Evolutionary conservation across 2,797 vertebrate species (phyloP).

Genomic region (Micrastur ruficollis): DNA sequence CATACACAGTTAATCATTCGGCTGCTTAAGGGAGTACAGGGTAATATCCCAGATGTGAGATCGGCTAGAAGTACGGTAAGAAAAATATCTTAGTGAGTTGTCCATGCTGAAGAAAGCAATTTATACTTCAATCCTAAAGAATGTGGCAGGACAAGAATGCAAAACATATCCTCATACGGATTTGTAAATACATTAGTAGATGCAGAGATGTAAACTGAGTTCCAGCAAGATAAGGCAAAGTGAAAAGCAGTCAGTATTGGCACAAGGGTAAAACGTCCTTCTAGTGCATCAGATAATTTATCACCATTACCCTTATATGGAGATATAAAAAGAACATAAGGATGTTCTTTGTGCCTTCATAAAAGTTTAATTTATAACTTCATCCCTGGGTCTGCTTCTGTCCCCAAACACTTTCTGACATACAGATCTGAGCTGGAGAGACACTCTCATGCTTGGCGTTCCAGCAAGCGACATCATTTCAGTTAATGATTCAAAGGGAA

Average conservation of each 20-base stretch:
- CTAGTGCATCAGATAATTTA: background rate
- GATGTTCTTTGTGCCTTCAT: background rate
- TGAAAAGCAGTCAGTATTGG: background rate
- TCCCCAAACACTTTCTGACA: background rate
- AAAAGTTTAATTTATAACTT: slow-evolving; percentile 27
- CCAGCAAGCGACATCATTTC: background rate
- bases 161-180: background rate
- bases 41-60: background rate
- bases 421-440: background rate
- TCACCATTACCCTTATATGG: background rate
- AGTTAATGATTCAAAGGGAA: background rate
- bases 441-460: background rate
- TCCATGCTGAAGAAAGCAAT: background rate
- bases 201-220: background rate
- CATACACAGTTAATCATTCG: background rate
- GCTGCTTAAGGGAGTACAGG: background rate
- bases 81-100: background rate
- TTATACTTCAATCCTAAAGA: background rate
- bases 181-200: background rate
- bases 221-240: background rate
- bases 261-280: background rate
- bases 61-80: background rate
- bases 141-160: background rate
- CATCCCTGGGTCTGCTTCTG: background rate
- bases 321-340: slow-evolving; percentile 2